Conservation (phyloP, 2,888 invertebrate species). For the Acrobeloides nanus region DNA sequence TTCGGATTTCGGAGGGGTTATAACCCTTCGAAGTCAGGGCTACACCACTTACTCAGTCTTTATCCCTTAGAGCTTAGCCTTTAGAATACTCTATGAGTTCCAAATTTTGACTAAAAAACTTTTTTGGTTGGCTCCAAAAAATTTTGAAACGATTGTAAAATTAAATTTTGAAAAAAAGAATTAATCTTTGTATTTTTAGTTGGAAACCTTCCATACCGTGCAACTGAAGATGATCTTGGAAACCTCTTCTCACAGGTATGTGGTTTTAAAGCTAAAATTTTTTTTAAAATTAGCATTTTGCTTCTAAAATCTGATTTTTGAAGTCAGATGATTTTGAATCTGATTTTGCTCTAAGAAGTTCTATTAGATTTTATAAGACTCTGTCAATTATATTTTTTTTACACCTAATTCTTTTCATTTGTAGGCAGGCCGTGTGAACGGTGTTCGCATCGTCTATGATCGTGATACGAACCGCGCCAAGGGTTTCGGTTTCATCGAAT, state of each 20-base stretch:
- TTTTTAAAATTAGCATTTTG: neutral
- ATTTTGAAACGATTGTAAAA: neutral
- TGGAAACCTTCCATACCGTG: slow-evolving; percentile 50
- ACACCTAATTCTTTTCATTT: no score
- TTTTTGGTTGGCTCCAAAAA: neutral
- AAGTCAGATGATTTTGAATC: neutral
- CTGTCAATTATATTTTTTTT: no score
- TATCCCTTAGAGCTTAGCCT: no score
- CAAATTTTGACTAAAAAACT: no score
- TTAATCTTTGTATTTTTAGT: slow-evolving; percentile 30
- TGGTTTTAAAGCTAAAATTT: no score
- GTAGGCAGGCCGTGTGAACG: no score
- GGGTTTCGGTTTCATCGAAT: slow-evolving; percentile 51
- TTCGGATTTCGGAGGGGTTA: no score
- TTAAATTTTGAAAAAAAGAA: neutral
- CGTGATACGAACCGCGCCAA: slow-evolving; percentile 50
- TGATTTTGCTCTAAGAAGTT: no score
- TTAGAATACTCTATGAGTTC: no score
- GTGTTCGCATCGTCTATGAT: slow-evolving; percentile 49
- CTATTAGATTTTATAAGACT: no score
- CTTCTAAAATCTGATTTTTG: neutral
- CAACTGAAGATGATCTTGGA: slow-evolving; percentile 44
- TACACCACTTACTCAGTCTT: no score
- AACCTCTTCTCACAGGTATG: slow-evolving; percentile 44
- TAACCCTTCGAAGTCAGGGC: no score